These are phyloP conservation scores for Tenebrosternarchus preto DNA, from an alignment of 2,113 vertebrate species.

Conservation along the genomic window DNA sequence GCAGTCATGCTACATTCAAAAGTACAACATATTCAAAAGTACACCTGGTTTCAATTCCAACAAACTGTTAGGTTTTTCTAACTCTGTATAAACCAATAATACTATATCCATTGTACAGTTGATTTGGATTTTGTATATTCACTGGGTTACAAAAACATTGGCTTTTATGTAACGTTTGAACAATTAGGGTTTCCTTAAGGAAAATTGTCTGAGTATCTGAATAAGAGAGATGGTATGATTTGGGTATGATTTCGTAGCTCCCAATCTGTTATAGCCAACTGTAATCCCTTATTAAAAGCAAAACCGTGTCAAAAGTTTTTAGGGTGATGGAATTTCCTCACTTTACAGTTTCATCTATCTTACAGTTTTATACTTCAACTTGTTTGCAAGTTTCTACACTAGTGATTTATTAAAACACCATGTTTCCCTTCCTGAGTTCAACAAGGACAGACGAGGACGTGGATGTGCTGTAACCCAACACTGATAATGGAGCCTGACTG, in stretches of 20 bases:
- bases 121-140: neutral
- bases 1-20: neutral
- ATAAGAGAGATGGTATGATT: conserved; percentile 9
- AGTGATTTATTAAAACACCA: conserved; percentile 21
- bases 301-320: conserved; percentile 61
- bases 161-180: neutral
- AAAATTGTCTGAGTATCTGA: neutral
- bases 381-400: conserved; percentile 53
- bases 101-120: neutral
- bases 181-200: no score
- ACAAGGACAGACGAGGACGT: conserved; percentile 32
- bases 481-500: neutral
- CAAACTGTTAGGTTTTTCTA: neutral
- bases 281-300: conserved; percentile 60
- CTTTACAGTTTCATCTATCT: conserved; percentile 61
- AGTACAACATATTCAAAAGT: no score
- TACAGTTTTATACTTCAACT: conserved; percentile 65
- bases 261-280: conserved; percentile 57
- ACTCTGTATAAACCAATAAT: no score
- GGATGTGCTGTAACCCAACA: conserved; percentile 10
- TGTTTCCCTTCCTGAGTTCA: conserved; percentile 46
- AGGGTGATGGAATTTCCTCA: conserved; percentile 53
- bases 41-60: no score
- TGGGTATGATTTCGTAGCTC: conserved; percentile 35
- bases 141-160: neutral